Conservation (phyloP, 2,888 invertebrate genomes). For the Pherbina coryleti region DNA sequence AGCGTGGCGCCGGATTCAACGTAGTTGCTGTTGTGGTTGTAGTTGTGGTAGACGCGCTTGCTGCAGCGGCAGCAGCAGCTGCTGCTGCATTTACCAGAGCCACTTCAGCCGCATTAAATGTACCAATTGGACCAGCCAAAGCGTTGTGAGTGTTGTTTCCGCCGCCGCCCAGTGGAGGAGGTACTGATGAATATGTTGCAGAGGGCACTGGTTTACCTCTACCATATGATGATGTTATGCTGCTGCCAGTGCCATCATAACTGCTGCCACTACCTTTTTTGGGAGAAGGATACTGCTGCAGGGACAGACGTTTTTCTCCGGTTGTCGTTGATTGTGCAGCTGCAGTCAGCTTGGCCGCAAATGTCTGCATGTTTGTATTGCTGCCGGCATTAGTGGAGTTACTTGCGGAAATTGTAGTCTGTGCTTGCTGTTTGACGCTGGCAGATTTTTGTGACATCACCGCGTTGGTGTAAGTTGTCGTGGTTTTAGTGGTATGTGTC, state of each 20-base stretch:
- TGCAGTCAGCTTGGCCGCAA: slow-evolving; percentile 71
- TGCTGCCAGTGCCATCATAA: slow-evolving; percentile 56
- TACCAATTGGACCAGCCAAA: slow-evolving; percentile 66
- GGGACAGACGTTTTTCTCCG: slow-evolving; percentile 42
- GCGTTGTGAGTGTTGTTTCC: slow-evolving; percentile 58
- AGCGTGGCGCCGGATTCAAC: slow-evolving; percentile 49
- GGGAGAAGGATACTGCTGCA: slow-evolving; percentile 51
- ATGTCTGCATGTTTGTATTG: slow-evolving; percentile 59
- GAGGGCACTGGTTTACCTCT: slow-evolving; percentile 61
- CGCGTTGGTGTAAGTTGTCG: slow-evolving; percentile 73
- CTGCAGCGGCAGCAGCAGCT: slow-evolving; percentile 54
- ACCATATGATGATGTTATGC: slow-evolving; percentile 62
- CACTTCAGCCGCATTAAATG: slow-evolving; percentile 67
- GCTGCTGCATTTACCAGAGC: slow-evolving; percentile 64
- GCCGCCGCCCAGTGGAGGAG: slow-evolving; percentile 56
- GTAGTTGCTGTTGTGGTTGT: slow-evolving; percentile 34
- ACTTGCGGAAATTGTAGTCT: slow-evolving; percentile 29
- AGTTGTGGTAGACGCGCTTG: slow-evolving; percentile 26
- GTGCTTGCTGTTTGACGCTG: slow-evolving; percentile 35
- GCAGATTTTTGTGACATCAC: slow-evolving; percentile 72
- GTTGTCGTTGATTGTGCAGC: slow-evolving; percentile 55
- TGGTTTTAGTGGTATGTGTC: slow-evolving; percentile 66
- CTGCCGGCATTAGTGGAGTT: slow-evolving; percentile 33
- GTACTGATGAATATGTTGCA: slow-evolving; percentile 36
- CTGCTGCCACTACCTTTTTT: slow-evolving; percentile 58